These are phyloP conservation scores for Toxonevra muliebris DNA, from an alignment of 2,888 invertebrate species.

Conservation along the genomic window DNA sequence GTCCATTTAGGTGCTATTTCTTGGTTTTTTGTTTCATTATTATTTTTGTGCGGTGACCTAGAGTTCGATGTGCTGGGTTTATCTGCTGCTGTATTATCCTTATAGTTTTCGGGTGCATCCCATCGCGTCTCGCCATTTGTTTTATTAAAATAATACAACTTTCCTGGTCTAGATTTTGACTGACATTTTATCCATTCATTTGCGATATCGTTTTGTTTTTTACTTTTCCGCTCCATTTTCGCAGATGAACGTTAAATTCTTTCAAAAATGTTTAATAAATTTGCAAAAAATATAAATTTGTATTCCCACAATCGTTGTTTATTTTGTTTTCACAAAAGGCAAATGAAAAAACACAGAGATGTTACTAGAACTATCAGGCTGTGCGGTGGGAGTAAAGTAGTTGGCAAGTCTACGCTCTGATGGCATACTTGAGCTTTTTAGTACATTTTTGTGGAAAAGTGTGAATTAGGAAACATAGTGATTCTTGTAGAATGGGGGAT, in stretches of 20 bases:
- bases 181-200: conserved; percentile 43
- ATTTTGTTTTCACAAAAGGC: too few relatives aligned
- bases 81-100: neutral
- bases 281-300: conserved; percentile 14
- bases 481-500: too few relatives aligned
- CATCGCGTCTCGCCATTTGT: conserved; percentile 46
- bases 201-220: conserved; percentile 1
- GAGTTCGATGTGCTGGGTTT: too few relatives aligned
- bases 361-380: too few relatives aligned
- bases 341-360: too few relatives aligned
- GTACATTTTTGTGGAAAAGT: too few relatives aligned
- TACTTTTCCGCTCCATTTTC: conserved; percentile 16
- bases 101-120: conserved; percentile 22
- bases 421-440: too few relatives aligned
- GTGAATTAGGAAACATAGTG: too few relatives aligned
- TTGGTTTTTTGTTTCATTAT: neutral
- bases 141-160: conserved; percentile 47
- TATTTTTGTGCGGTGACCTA: too few relatives aligned
- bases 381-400: too few relatives aligned
- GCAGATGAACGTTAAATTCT: neutral
- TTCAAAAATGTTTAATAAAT: conserved; percentile 9
- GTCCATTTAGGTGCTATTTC: conserved; percentile 24
- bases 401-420: too few relatives aligned
- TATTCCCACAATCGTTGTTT: too few relatives aligned
- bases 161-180: conserved; percentile 40